Conservation (phyloP, 2,888 invertebrate genomes). For the Ethmia dodecea region DNA sequence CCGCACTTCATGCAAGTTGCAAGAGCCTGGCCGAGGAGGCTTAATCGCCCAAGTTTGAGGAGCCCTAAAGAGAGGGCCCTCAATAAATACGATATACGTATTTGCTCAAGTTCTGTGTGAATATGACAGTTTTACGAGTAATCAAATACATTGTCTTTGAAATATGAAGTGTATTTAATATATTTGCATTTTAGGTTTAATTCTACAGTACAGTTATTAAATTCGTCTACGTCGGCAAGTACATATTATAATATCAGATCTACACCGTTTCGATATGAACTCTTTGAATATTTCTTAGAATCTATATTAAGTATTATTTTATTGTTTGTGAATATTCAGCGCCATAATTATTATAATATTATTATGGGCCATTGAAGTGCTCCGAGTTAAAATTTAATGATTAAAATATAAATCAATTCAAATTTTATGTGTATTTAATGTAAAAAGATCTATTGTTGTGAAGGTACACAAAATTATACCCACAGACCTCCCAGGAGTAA, state of each 20-base stretch:
- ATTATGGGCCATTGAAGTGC: too few species aligned
- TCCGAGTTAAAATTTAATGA: too few species aligned
- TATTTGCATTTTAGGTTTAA: background rate
- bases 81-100: slow-evolving; percentile 35
- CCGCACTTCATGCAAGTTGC: slow-evolving; percentile 38
- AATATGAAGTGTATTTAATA: background rate
- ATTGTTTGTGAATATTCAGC: too few species aligned
- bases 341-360: too few species aligned
- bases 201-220: too few species aligned
- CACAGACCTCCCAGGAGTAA: background rate
- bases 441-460: too few species aligned
- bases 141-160: background rate
- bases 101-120: slow-evolving; percentile 27
- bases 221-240: background rate
- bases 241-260: background rate
- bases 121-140: slow-evolving; percentile 30
- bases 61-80: slow-evolving; percentile 28
- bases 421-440: too few species aligned
- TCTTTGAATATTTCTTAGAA: too few species aligned
- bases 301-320: too few species aligned
- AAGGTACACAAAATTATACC: background rate
- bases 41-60: slow-evolving; percentile 43
- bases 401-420: too few species aligned
- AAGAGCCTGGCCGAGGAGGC: slow-evolving; percentile 27
- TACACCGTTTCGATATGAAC: background rate